Evolutionary conservation across 2,888 invertebrate genomes (phyloP).

Genomic region (Fragum sueziense): DNA sequence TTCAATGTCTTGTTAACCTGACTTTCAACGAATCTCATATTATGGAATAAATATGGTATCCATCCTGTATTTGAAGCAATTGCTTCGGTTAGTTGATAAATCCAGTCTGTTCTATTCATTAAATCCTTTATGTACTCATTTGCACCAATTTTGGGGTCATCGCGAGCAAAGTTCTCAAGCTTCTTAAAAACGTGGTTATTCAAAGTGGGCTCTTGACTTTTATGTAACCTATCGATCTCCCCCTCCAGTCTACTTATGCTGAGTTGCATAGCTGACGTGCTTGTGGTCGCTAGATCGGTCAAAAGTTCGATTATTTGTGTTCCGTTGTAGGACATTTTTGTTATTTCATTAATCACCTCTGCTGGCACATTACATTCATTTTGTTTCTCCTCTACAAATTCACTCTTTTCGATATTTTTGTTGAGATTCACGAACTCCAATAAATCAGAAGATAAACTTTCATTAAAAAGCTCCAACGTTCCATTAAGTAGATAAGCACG

Average conservation of each 20-base stretch:
- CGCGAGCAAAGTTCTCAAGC: constrained; percentile 28
- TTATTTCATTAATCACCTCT: constrained; percentile 49
- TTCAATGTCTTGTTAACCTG: constrained; percentile 68
- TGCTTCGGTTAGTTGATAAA: constrained; percentile 69
- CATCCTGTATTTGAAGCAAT: constrained; percentile 74
- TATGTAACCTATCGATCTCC: constrained; percentile 65
- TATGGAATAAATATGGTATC: constrained; percentile 74
- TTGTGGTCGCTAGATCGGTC: constrained; percentile 70
- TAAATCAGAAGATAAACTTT: constrained; percentile 39
- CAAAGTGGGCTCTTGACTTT: constrained; percentile 33
- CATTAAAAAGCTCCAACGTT: constrained; percentile 47
- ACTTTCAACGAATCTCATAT: constrained; percentile 68
- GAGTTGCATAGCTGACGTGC: constrained; percentile 64
- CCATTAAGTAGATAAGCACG: constrained; percentile 56
- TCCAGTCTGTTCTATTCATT: constrained; percentile 67
- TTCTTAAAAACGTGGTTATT: constrained; percentile 21
- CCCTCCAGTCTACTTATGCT: constrained; percentile 63
- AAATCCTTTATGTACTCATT: constrained; percentile 57
- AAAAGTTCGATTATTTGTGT: constrained; percentile 63
- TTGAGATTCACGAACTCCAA: constrained; percentile 28
- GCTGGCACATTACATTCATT: constrained; percentile 48
- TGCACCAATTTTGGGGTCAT: constrained; percentile 50
- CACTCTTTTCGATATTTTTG: constrained; percentile 2
- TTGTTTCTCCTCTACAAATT: background rate
- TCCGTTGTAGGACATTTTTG: constrained; percentile 59